A percentile compares a stretch with the other conserved stretches of the same genome.
Evolutionary conservation across 1,140 invertebrate species (phyloP).

Genomic region (Trypoxylus dichotomus): DNA sequence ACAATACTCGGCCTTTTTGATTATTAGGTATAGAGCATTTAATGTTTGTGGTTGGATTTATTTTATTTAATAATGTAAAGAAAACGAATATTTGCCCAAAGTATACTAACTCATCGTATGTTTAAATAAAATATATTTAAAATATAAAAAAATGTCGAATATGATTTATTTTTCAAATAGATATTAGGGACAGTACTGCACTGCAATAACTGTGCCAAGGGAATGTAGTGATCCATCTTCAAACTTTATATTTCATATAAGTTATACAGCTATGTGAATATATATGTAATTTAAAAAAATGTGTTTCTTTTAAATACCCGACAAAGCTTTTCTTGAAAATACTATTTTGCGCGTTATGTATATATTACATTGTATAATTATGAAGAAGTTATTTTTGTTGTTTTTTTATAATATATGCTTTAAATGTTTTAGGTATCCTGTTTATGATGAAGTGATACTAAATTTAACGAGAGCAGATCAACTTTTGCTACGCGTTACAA

Average conservation of each 20-base stretch:
- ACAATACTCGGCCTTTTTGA: conserved; percentile 19
- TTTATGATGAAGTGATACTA: no score
- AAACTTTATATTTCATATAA: conserved; percentile 47
- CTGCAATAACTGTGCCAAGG: conserved; percentile 37
- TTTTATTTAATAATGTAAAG: conserved; percentile 37
- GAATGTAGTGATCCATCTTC: conserved; percentile 40
- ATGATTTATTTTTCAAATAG: conserved; percentile 37
- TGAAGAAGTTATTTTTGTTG: no score
- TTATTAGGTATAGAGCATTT: conserved; percentile 39
- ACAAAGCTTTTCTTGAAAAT: no score
- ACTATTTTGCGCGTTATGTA: no score
- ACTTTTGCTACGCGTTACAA: no score
- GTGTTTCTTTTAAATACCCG: conserved; percentile 7
- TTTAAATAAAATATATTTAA: conserved; percentile 42
- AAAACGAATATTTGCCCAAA: conserved; percentile 41
- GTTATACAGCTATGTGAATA: conserved; percentile 46
- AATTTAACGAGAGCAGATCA: no score
- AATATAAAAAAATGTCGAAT: conserved; percentile 34
- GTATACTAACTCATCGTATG: conserved; percentile 46
- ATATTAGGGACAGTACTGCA: conserved; percentile 32
- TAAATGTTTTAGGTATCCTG: no score
- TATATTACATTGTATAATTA: no score
- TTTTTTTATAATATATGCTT: no score
- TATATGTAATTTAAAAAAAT: conserved; percentile 43
- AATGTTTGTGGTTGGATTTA: conserved; percentile 39